Conservation (phyloP, 2,113 vertebrate species). For the Hydrochoerus hydrochaeris region DNA sequence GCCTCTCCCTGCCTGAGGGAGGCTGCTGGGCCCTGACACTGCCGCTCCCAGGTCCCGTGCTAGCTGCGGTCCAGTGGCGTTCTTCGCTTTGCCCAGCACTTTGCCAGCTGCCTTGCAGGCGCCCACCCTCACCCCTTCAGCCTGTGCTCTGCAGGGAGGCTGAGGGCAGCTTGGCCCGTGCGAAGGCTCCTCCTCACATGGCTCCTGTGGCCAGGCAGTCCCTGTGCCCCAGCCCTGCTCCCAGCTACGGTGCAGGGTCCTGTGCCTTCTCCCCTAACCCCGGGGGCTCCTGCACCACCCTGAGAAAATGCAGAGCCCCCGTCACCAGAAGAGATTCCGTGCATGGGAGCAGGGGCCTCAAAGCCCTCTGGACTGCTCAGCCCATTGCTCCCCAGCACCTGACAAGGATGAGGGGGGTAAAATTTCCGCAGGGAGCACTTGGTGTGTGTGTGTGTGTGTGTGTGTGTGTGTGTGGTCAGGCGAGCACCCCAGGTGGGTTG, state of each 20-base stretch:
- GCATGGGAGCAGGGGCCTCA: background rate
- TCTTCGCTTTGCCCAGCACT: background rate
- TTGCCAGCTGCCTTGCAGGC: rapidly evolving
- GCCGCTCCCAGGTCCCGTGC: background rate
- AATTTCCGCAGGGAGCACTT: no score
- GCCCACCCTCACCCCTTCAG: background rate
- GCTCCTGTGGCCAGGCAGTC: rapidly evolving
- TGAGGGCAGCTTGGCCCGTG: background rate
- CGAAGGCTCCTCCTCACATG: rapidly evolving
- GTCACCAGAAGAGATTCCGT: background rate
- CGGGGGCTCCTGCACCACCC: background rate
- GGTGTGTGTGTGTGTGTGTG: rapidly evolving
- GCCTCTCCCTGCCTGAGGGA: rapidly evolving
- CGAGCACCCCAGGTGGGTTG: background rate
- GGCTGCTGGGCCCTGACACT: no score
- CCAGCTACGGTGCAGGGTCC: no score
- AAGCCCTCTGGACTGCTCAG: rapidly evolving
- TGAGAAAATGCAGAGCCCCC: background rate
- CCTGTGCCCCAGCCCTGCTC: background rate
- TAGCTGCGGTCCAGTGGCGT: background rate
- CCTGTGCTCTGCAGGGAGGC: background rate
- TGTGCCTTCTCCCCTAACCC: no score
- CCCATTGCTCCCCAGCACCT: background rate
- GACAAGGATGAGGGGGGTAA: background rate
- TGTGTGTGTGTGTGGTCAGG: background rate